Evolutionary conservation across 2,888 invertebrate species (phyloP), one percentile per base, ranked within the genome.

Genomic region (Heliconius ismenius): DNA sequence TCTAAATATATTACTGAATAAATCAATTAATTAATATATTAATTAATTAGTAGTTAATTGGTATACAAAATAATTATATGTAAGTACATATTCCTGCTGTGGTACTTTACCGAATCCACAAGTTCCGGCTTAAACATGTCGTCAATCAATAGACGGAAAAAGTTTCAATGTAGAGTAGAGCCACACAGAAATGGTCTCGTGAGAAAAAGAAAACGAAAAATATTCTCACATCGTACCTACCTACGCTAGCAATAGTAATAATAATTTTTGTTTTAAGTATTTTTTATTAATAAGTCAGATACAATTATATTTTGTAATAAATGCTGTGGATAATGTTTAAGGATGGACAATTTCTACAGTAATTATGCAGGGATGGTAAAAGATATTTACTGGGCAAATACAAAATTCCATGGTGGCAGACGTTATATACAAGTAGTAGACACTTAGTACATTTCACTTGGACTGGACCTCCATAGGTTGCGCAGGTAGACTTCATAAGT

Each of bases 121-220:
- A 24, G 26, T 26, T 24, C 15, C 26, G 24, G 26, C 62, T 24
- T 26, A 62, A 24, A 62, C 11, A 24, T 24, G 24, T 11, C 6
- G 4, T 24, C 26, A 24, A 24, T 26, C 26, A 62, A 24, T 26
- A 62, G 26, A 26, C 11, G 13, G n/a, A 24, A 62, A 26, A 26
- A 62, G 15, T 60, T 24, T 60, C n/a, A 60, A 60, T 60, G n/a
- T 26, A 62, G 11, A 26, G 62, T 6, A 62, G 58, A 24, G 1
- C 9, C 10, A n/a, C 58, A 58, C 26, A 26, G 6, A 26, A 24
- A 62, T 58, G 4, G 4, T 58, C n/a, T n/a, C n/a, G 58, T n/a
- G 58, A 58, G 58, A 58, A 58, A 58, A 58, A 58, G n/a, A 58
- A 58, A n/a, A 58, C n/a, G n/a, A 11, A n/a, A 58, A 49, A 49